Base-by-base conservation (phyloP, 2,113 vertebrate species). In the Stegastes partitus region DNA sequence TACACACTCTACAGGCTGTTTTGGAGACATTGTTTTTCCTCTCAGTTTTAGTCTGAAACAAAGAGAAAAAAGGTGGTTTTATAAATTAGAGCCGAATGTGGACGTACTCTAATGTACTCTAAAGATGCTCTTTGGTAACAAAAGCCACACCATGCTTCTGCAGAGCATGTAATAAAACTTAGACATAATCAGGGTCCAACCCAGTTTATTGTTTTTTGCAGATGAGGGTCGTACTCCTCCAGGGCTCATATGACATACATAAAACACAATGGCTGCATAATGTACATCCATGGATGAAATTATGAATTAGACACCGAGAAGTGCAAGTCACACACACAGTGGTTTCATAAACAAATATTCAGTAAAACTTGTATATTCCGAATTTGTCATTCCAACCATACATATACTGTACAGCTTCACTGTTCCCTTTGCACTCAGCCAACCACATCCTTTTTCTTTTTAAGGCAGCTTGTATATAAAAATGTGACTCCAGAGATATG, bases 1-100 rank as follows among this genome's bases (percentile, higher is more conserved):
- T 54, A n/a, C 67, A 54, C 1, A 65, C 15, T 23, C 62, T 37
- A 26, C 11, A 64, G 25, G n/a, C 11, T 26, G 50, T 76, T 67
- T 61, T n/a, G 5, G 23, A 39, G 18, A n/a, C 19, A 1, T 10
- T 8, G 2, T 3, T 39, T 11, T 47, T 34, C 6, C 8, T 6
- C 19, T 12, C 45, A 26, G 11, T 71, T 37, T 56, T 49, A 9
- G 42, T 21, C 31, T 42, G 5, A 62, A 55, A 74, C 39, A 11
- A n/a, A 68, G n/a, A 31, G 4, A 22, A 23, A 71, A 79, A 11
- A 66, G 12, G 21, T 28, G 42, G 0, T 11, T 23, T 22, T 45
- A 42, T 6, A 26, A 45, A 42, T 42, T 42, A 14, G 39, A 19
- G 19, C 47, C 7, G n/a, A 49, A 63, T 47, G 34, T 63, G 28